Base-by-base conservation (phyloP, 2,113 vertebrate species). In the Rhodinocichla rosea region DNA sequence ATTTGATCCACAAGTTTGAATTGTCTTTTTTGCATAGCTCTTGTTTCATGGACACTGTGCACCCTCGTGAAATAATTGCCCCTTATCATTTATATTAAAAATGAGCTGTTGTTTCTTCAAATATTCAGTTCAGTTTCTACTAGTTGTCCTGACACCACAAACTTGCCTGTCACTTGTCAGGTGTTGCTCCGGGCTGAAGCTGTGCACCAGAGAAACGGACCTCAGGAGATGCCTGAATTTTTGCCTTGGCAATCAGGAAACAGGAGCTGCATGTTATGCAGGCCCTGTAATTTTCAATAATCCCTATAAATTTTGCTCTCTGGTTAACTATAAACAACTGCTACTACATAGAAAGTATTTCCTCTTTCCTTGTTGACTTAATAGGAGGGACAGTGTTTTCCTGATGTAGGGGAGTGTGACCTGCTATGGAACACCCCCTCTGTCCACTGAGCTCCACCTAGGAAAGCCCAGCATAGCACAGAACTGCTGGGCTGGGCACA, bases 101-200 rank as follows among this genome's bases (percentile, higher is more conserved):
- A 16, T 21, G 11, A 60, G 23, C 14, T 65, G 11, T 13, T 65
- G 6, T 47, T 90, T 70, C 47, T 56, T 70, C 16, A 62, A 11
- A 21, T 9, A 8, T 45, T 35, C 16, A 39, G 27, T 45, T 65
- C 0, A 0, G 5, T 3, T 78, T 65, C 40, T 57, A 1, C 30
- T 23, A 22, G 10, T 47, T 87, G 14, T 35, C 14, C 11, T 19
- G 40, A 30, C 6, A 40, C 6, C 1, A 2, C 26, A 65, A 65
- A 49, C 8, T 44, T 40, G 14, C 37, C 33, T 42, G 42, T 60
- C 42, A 55, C 22, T 19, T 3, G 1, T 8, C 28, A 28, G 6
- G 10, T 55, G 39, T 22, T 53, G 15, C 45, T 35, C 20, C 11
- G 18, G 26, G 37, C 19, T 3, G 0, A 44, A 86, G 11, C 14